Evolutionary conservation across 2,113 vertebrate species (phyloP).

Genomic region (Leptodactylus fuscus): DNA sequence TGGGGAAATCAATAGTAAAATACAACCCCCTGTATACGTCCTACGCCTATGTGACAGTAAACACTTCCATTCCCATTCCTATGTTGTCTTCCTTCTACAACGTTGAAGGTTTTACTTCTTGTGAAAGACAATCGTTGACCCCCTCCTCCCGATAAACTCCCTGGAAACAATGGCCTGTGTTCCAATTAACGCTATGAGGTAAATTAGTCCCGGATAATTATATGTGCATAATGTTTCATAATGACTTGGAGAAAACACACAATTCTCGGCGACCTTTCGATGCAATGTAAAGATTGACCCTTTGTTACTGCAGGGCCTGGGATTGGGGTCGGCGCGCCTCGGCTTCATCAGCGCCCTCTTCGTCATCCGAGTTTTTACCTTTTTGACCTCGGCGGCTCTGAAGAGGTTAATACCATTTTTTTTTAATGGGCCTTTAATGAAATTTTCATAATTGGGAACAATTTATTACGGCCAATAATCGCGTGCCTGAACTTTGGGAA

Average conservation of each 20-base stretch:
- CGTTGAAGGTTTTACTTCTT: background rate
- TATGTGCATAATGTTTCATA: constrained; percentile 35
- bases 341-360: background rate
- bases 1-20: background rate
- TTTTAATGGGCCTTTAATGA: constrained; percentile 35
- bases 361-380: background rate
- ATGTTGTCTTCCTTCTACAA: constrained; percentile 1
- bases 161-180: constrained; percentile 22
- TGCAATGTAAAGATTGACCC: constrained; percentile 2
- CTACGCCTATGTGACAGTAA: background rate
- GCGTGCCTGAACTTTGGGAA: constrained; percentile 42
- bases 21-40: background rate
- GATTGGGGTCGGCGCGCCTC: background rate
- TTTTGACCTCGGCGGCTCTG: constrained; percentile 11
- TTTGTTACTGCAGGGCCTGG: background rate
- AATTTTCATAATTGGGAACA: constrained; percentile 22
- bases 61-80: background rate
- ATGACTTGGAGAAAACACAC: constrained; percentile 37
- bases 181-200: constrained; percentile 43
- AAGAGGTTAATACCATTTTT: constrained; percentile 21
- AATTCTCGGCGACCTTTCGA: constrained; percentile 9
- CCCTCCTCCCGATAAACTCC: background rate
- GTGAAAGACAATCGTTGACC: constrained; percentile 17
- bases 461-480: constrained; percentile 48
- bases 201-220: constrained; percentile 40